Evolutionary conservation across 2,888 invertebrate species (phyloP).

Genomic region (Orthosia gothica): DNA sequence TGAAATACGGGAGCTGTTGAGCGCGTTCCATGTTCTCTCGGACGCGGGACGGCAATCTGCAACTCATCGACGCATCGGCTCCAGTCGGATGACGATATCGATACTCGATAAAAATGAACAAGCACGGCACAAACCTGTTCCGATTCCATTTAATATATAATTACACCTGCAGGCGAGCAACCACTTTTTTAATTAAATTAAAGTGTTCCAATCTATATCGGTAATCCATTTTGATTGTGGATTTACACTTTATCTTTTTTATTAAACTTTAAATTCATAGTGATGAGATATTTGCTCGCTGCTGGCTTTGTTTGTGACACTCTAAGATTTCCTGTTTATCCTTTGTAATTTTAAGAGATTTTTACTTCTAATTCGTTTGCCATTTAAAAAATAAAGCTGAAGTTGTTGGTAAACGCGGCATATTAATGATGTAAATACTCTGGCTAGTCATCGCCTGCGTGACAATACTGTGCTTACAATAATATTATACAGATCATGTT

Average conservation of each 20-base stretch:
- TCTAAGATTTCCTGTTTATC: constrained; percentile 12
- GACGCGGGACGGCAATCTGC: constrained; percentile 78
- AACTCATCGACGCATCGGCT: constrained; percentile 83
- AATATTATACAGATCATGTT: too few species aligned
- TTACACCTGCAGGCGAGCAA: neutral
- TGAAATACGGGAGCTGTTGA: constrained; percentile 84
- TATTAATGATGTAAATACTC: too few species aligned
- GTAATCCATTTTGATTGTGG: constrained; percentile 46
- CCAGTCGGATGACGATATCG: constrained; percentile 81
- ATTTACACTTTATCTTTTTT: constrained; percentile 41
- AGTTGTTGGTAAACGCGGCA: too few species aligned
- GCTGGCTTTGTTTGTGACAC: constrained; percentile 9
- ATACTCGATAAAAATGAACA: constrained; percentile 21
- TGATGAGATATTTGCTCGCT: constrained; percentile 15
- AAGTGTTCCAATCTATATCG: constrained; percentile 32
- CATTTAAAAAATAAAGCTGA: neutral
- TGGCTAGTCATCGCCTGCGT: too few species aligned
- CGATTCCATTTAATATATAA: constrained; percentile 12
- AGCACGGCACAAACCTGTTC: neutral
- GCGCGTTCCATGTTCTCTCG: constrained; percentile 83
- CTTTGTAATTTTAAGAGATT: neutral
- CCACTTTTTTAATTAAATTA: constrained; percentile 44
- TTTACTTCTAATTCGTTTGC: neutral
- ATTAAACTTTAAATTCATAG: constrained; percentile 29
- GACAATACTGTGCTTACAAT: too few species aligned